phyloP scores from a whole-genome alignment of 2,113 vertebrate species.

The Otocyon megalotis region DNA sequence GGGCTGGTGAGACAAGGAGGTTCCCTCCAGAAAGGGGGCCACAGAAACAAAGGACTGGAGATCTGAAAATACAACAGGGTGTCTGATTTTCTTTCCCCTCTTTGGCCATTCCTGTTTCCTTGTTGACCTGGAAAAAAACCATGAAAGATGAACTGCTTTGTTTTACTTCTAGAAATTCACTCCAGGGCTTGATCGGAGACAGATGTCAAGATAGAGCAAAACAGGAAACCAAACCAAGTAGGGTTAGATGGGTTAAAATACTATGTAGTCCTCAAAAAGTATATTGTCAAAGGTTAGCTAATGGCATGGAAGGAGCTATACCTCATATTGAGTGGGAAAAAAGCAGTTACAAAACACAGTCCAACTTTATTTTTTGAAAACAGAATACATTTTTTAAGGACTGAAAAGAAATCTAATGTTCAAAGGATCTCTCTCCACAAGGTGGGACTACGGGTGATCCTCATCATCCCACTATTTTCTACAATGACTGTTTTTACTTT shows the following conservation, averaged over 20 bases:
- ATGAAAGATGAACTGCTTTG: neutral
- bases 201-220: neutral
- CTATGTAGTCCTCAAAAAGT: neutral
- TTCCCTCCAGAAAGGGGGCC: neutral
- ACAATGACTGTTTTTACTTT: conserved; percentile 1
- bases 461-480: neutral
- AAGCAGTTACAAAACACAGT: neutral
- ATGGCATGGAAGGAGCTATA: neutral
- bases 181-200: neutral
- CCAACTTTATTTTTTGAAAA: neutral
- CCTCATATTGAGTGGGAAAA: neutral
- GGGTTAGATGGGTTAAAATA: conserved; percentile 2
- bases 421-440: neutral
- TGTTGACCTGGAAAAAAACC: neutral
- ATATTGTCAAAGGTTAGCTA: neutral
- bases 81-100: neutral
- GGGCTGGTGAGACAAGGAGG: neutral
- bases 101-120: neutral
- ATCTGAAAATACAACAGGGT: neutral
- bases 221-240: neutral
- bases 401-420: conserved; percentile 10
- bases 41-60: neutral
- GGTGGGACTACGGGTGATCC: neutral
- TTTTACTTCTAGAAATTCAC: conserved; percentile 37
- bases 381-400: neutral